Conservation (phyloP, 2,888 invertebrate species). For the Noctua comes region DNA sequence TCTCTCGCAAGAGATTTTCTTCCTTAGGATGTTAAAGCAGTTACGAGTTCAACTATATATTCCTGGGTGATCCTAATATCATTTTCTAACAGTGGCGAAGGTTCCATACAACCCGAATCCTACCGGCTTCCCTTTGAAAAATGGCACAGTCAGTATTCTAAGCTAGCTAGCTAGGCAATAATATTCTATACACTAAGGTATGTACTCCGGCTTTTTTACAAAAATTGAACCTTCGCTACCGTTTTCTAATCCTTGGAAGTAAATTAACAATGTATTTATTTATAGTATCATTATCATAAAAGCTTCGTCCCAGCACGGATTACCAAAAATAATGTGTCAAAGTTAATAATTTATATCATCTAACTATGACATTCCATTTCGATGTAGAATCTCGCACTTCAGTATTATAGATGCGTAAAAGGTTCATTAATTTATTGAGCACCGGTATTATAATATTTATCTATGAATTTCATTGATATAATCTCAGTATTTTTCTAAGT, state of each 20-base stretch:
- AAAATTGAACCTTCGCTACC: too few relatives aligned
- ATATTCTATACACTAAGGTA: too few relatives aligned
- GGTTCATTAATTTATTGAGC: constrained; percentile 30
- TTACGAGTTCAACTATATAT: background rate
- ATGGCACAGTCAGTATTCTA: too few relatives aligned
- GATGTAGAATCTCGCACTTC: constrained; percentile 60
- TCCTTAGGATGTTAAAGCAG: background rate
- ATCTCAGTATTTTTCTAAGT: constrained; percentile 63
- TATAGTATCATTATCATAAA: constrained; percentile 8
- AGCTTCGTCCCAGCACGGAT: background rate
- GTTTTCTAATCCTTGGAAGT: constrained; percentile 35
- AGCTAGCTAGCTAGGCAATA: too few relatives aligned
- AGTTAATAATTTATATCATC: constrained; percentile 39
- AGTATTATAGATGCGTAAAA: constrained; percentile 57
- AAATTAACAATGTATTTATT: constrained; percentile 25
- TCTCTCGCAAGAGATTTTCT: background rate
- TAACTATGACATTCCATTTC: constrained; percentile 61
- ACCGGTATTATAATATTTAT: constrained; percentile 41
- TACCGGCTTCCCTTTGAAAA: too few relatives aligned
- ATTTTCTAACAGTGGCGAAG: too few relatives aligned
- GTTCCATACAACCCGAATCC: too few relatives aligned
- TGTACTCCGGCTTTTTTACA: too few relatives aligned
- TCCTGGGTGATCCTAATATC: background rate
- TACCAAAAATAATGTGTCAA: constrained; percentile 42
- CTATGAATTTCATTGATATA: constrained; percentile 48